These are phyloP conservation scores for Actinia tenebrosa DNA, from an alignment of 64 coral and sea anemone species.

Conservation along the genomic window DNA sequence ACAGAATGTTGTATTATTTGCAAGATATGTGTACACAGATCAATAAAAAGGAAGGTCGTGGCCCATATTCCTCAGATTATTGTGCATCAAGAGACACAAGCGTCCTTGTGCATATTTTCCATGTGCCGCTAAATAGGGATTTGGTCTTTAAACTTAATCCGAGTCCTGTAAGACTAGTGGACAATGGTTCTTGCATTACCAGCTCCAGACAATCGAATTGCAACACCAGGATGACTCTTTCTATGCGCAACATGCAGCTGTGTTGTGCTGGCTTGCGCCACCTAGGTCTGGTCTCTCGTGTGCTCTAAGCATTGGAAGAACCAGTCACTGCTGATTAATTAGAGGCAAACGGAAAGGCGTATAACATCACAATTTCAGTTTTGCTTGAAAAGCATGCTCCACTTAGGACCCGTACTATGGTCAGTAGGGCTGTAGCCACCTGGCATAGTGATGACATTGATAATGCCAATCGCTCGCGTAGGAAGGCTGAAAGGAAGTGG, in stretches of 20 bases:
- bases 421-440: background rate
- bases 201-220: no score
- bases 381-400: slow-evolving; percentile 4
- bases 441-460: slow-evolving; percentile 29
- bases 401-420: background rate
- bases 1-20: no score
- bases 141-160: background rate
- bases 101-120: no score
- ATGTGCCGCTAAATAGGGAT: no score
- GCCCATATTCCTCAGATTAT: no score
- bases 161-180: no score
- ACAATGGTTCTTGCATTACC: no score
- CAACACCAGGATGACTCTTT: background rate
- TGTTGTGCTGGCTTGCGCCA: background rate
- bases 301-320: background rate
- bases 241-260: background rate
- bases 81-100: no score
- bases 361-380: slow-evolving; percentile 1
- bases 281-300: background rate
- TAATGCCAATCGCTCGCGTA: background rate
- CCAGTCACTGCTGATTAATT: background rate
- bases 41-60: no score
- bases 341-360: background rate
- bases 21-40: no score
- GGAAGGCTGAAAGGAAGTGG: slow-evolving; percentile 37